Percentiles rank a stretch among this genome's conserved stretches.
Conservation (phyloP, 1,140 invertebrate species). For the Steinernema feltiae region DNA sequence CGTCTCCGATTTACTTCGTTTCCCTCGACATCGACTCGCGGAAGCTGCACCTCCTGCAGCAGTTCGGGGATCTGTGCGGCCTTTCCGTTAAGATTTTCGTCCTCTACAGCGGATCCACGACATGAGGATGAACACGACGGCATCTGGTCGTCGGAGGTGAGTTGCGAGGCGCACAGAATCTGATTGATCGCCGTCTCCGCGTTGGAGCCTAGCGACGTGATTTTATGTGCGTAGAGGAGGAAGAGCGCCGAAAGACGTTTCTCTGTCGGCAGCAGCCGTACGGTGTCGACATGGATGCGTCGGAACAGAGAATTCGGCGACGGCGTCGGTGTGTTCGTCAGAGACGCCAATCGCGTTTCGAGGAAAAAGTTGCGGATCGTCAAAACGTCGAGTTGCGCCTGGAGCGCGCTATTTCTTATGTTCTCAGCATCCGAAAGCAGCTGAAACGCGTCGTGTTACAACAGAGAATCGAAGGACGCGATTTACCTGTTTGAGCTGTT, state of each 20-base stretch:
- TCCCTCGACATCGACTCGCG: not conserved
- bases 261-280: not conserved
- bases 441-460: not conserved
- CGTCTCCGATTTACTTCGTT: not conserved
- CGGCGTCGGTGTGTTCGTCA: not conserved
- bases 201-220: not conserved
- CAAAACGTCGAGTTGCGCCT: not conserved
- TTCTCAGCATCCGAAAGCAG: not conserved
- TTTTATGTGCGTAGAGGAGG: conserved; percentile 1
- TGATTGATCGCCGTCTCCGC: not conserved
- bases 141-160: not conserved
- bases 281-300: not conserved
- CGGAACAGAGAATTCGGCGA: not conserved
- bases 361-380: not conserved
- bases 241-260: not conserved
- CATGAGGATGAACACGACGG: not conserved
- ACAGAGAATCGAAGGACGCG: not conserved
- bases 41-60: no score
- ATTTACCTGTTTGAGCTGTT: not conserved
- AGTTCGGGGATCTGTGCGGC: not conserved
- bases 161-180: not conserved
- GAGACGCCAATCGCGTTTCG: not conserved
- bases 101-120: not conserved
- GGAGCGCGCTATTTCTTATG: not conserved
- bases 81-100: not conserved